Evolutionary conservation across 2,113 vertebrate species (phyloP).

Genomic region (Saccopteryx bilineata): DNA sequence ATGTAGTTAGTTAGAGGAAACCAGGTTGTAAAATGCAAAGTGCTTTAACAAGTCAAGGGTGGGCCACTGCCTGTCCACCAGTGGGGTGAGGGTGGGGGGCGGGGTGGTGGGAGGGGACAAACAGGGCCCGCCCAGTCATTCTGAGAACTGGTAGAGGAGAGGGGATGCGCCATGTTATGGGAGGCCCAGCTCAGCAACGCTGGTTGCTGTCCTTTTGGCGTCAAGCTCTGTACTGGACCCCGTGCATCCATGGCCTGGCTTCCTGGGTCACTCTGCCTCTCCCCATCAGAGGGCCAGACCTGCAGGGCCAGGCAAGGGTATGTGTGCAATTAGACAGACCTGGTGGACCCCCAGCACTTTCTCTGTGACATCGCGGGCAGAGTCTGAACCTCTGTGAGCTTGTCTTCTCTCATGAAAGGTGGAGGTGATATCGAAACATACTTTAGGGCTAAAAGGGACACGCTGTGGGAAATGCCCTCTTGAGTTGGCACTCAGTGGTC

Average conservation of each 20-base stretch:
- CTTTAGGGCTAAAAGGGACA: accelerated
- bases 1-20: background rate
- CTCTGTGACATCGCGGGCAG: background rate
- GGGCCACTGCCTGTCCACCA: background rate
- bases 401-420: background rate
- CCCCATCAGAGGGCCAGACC: background rate
- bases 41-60: background rate
- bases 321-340: background rate
- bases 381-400: background rate
- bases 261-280: background rate
- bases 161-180: accelerated
- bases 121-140: accelerated
- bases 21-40: background rate
- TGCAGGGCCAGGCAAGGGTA: background rate
- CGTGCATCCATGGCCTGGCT: accelerated
- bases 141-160: background rate
- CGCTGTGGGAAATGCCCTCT: accelerated
- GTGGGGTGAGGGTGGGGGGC: no score
- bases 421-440: background rate
- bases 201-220: accelerated
- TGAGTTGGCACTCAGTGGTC: accelerated
- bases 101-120: background rate
- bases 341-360: background rate
- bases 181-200: background rate
- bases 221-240: background rate